Evolutionary conservation across 2,888 invertebrate genomes (phyloP), one percentile per base, ranked within the genome.

Genomic region (Himalopsyche kuldschensis): DNA sequence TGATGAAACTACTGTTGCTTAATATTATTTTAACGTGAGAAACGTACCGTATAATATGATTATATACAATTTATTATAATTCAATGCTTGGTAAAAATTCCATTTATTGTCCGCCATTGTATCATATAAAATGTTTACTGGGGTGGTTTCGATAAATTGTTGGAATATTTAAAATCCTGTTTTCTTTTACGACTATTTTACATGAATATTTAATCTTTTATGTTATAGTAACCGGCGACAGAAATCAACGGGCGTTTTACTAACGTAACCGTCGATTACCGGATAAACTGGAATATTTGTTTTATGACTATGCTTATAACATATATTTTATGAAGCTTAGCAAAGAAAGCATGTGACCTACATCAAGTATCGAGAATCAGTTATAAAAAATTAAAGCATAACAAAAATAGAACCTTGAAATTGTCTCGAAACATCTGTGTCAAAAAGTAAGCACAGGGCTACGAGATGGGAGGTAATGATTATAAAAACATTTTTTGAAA

Each of bases 291-390:
- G 55, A 55, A 55, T 55, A 24, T 55, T 55, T 55, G 55, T 55
- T 55, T 55, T 55, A 20, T 10, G 55, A 55, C 20, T 20, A 55
- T 55, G 20, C 55, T 55, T 55, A 55, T 55, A 55, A 55, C 55
- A 55, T 20, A 55, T n/a, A 55, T 55, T 55, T 55, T 55, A 55
- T 24, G 55, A 55, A 55, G 55, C 41, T 75, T 17, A 69, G 75
- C 80, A 80, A 80, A 80, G 80, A 80, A 80, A 80, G 80, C 47
- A 75, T 80, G 46, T 80, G 80, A 75, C 80, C 35, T 24, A 80
- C 75, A 69, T 80, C 47, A 75, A 32, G 47, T 32, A 17, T 41
- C 75, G 46, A 80, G 80, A 80, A 80, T 75, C 46, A n/a, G 80
- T 35, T 77, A 35, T 77, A 35, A 77, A 41, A 80, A 80, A 80